Evolutionary conservation across 2,113 vertebrate species (phyloP), one percentile per base, ranked within the genome.

Genomic region (Pituophis catenifer): DNA sequence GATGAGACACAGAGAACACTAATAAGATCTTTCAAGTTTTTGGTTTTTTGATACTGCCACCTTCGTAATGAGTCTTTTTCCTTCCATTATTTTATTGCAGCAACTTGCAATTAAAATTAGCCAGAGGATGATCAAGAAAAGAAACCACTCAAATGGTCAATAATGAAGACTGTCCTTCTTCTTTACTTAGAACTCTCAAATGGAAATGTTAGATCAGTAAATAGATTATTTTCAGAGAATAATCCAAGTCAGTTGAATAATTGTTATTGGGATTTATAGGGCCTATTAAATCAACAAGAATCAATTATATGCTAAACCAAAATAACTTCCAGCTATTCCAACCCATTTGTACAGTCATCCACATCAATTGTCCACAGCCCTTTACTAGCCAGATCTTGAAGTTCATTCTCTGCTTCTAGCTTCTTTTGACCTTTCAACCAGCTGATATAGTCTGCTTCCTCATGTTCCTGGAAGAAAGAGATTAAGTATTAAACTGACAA

Each of bases 401-500:
- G 94, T 75, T 97, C 97, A 19, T 98, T 97, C 0, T 94, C 92
- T 15, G 93, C 97, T 0, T 96, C 95, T 0, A 97, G 8, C 48
- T 98, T 98, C 11, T 94, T 94, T 92, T 99, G 98, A 2, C 98
- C 98, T 93, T 98, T 99, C 89, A 99, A 97, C 99, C 99, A 99
- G 10, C 98, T 97, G 48, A 99, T 44, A 17, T 98, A 99, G 59
- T 98, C 98, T 0, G 97, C 97, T 86, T 99, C 98, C 53, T 99
- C 99, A 91, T 97, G 96, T 90, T 98, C 99, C 99, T 99, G 93
- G 12, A 50, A 85, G 11, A 52, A 87, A 21, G 29, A 75, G 33
- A 33, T 5, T 48, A 8, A 59, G 0, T 21, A 21, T 55, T 86
- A 92, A 5, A 55, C 33, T 57, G 52, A 29, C 12, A 54, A 44